These are phyloP conservation scores for Aphrophora alni DNA, from an alignment of 2,888 invertebrate genomes.

Conservation along the genomic window DNA sequence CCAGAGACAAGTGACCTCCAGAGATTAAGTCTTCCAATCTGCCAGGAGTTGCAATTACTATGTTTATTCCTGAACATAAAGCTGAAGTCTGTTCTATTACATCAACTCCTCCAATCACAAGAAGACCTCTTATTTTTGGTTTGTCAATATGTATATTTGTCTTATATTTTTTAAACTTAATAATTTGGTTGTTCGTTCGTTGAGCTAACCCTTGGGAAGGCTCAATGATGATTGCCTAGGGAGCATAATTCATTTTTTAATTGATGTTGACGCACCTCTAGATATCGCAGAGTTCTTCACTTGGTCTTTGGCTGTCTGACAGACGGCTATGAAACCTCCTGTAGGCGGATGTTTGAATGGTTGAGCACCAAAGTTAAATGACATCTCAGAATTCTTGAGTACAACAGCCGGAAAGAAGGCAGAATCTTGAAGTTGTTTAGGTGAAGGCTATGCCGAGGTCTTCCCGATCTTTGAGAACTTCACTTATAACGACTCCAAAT, in stretches of 20 bases:
- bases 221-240: conserved; percentile 96
- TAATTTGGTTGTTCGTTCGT: conserved; percentile 90
- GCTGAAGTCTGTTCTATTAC: conserved; percentile 88
- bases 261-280: conserved; percentile 58
- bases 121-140: conserved; percentile 71
- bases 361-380: conserved; percentile 91
- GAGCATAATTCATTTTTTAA: conserved; percentile 77
- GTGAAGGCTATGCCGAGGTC: conserved; percentile 81
- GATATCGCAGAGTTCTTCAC: conserved; percentile 67
- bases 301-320: conserved; percentile 67
- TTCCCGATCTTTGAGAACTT: conserved; percentile 85
- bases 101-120: conserved; percentile 91
- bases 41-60: conserved; percentile 98
- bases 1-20: conserved; percentile 77
- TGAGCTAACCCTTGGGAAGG: conserved; percentile 96
- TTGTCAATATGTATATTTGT: conserved; percentile 81
- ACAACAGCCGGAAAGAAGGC: conserved; percentile 95
- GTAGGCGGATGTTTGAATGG: conserved; percentile 81
- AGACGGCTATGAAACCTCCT: conserved; percentile 69
- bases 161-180: conserved; percentile 88
- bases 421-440: conserved; percentile 68
- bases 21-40: conserved; percentile 91
- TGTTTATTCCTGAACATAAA: conserved; percentile 86
- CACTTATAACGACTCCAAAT: conserved; percentile 81
- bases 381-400: conserved; percentile 96